Evolutionary conservation across 2,888 invertebrate genomes (phyloP).

Genomic region (Philonicus albiceps): DNA sequence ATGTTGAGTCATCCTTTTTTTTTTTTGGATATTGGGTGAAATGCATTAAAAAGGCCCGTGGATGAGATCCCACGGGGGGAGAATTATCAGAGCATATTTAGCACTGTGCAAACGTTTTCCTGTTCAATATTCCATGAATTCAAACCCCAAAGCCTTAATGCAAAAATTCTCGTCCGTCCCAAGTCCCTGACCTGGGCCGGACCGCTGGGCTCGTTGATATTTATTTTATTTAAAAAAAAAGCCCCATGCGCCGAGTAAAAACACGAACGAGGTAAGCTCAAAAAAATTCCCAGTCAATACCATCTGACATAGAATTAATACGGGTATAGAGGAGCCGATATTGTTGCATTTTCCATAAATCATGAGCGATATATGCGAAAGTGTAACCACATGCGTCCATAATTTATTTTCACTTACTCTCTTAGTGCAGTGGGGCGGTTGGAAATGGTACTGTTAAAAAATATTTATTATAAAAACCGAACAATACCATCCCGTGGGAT

Average conservation of each 20-base stretch:
- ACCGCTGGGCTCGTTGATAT: background rate
- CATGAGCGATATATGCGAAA: background rate
- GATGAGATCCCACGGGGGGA: background rate
- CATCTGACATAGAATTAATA: constrained; percentile 6
- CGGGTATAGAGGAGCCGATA: background rate
- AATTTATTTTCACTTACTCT: constrained; percentile 38
- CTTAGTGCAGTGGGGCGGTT: background rate
- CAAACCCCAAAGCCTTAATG: constrained; percentile 3
- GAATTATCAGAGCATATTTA: constrained; percentile 4
- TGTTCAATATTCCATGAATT: constrained; percentile 3
- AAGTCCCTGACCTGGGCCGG: background rate
- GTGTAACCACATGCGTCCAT: constrained; percentile 29
- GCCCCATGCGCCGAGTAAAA: background rate
- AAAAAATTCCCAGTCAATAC: background rate
- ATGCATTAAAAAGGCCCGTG: background rate
- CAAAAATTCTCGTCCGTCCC: background rate
- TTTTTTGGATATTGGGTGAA: background rate
- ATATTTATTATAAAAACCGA: background rate
- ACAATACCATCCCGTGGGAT: background rate
- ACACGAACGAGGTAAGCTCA: background rate
- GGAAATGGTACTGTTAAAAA: background rate
- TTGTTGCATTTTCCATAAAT: constrained; percentile 36
- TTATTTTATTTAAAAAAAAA: background rate
- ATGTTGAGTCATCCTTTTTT: background rate
- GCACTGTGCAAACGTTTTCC: background rate